Conservation (phyloP, 2,113 vertebrate species). For the Litocranius walleri region DNA sequence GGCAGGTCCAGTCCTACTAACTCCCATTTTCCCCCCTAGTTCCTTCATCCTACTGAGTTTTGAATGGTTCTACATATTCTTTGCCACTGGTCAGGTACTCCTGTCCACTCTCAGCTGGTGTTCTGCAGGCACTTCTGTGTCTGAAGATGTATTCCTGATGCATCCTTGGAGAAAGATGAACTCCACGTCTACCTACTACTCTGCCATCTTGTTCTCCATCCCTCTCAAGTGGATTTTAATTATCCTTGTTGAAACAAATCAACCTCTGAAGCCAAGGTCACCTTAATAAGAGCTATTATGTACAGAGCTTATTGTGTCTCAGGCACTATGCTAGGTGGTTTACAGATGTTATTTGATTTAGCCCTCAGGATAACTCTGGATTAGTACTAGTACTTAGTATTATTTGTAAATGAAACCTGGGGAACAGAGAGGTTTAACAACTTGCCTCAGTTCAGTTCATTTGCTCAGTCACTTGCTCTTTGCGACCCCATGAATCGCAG, state of each 20-base stretch:
- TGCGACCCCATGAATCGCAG: no score
- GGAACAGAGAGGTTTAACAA: neutral
- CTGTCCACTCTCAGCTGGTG: neutral
- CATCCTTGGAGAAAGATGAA: neutral
- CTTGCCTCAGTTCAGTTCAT: neutral
- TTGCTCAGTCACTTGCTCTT: no score
- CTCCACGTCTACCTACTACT: neutral
- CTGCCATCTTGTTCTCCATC: neutral
- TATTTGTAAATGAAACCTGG: neutral
- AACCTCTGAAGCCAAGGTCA: neutral
- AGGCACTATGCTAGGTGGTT: neutral
- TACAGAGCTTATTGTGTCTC: neutral
- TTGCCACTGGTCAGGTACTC: neutral
- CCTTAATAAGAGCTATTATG: neutral
- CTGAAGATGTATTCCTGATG: neutral
- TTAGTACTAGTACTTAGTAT: neutral
- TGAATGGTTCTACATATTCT: neutral
- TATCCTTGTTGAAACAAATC: neutral
- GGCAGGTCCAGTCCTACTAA: neutral
- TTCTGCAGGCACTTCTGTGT: neutral
- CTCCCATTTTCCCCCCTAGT: neutral
- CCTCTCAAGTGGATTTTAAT: neutral
- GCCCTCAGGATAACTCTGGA: neutral
- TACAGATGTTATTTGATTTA: neutral
- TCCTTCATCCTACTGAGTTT: neutral